Percentiles rank a stretch among this genome's conserved stretches.
Conservation (phyloP, 2,888 invertebrate species). For the Ypsolopha sequella region DNA sequence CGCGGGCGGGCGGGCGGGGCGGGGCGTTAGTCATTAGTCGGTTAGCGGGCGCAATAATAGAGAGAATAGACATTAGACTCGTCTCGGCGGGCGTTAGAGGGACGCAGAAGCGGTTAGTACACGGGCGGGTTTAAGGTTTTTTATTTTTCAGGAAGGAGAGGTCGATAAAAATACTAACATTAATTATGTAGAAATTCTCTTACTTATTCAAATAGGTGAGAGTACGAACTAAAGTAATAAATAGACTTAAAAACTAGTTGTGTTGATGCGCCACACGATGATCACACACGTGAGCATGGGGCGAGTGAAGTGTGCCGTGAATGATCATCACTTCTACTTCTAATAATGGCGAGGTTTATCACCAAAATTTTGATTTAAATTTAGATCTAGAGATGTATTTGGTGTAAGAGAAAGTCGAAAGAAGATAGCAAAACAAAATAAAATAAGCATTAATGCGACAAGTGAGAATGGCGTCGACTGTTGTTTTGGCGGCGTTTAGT, state of each 20-base stretch:
- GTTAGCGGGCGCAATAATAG: conserved; percentile 63
- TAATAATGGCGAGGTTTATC: conserved; percentile 14
- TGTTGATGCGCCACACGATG: not conserved
- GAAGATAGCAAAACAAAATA: conserved; percentile 49
- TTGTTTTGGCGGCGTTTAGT: conserved; percentile 56
- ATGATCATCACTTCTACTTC: conserved; percentile 13
- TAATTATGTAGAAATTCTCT: conserved; percentile 61
- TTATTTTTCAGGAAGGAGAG: conserved; percentile 83
- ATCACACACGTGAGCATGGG: conserved; percentile 30
- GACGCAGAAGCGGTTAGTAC: conserved; percentile 49
- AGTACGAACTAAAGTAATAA: conserved; percentile 1
- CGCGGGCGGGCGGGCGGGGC: conserved; percentile 20
- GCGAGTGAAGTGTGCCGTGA: conserved; percentile 21
- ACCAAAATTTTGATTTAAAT: conserved; percentile 25
- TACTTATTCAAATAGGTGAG: conserved; percentile 23
- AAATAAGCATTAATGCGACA: conserved; percentile 70
- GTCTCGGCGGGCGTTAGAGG: conserved; percentile 25
- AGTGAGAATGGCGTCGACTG: conserved; percentile 64
- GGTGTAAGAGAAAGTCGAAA: conserved; percentile 41
- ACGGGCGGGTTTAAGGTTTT: conserved; percentile 34
- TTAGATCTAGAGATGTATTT: conserved; percentile 18
- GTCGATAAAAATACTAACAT: conserved; percentile 86
- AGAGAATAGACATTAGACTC: conserved; percentile 47
- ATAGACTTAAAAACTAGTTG: conserved; percentile 8
- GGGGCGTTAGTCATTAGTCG: conserved; percentile 63